These are phyloP conservation scores for Zosterops hypoxanthus DNA, from an alignment of 2,113 vertebrate species.

Conservation along the genomic window DNA sequence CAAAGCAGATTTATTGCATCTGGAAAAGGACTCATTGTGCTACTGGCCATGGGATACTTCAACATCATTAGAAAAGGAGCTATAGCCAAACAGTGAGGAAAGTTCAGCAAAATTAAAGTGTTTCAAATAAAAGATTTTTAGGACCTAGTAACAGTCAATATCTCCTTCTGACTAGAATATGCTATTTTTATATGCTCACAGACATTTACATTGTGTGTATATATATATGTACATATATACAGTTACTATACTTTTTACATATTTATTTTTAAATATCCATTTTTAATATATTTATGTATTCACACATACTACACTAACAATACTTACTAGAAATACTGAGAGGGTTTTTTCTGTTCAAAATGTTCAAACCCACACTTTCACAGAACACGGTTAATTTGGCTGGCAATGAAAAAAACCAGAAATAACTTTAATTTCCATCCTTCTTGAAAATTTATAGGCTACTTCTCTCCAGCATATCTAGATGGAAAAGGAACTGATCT, in stretches of 20 bases:
- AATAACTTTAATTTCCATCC: background rate
- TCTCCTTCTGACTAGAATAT: background rate
- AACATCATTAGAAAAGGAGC: background rate
- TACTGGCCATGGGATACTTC: background rate
- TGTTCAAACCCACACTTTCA: background rate
- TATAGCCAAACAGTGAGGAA: background rate
- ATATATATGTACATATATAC: background rate
- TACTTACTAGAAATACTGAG: background rate
- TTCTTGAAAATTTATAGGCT: background rate
- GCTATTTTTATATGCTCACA: background rate
- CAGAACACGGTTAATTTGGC: background rate
- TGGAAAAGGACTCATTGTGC: background rate
- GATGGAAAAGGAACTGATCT: background rate
- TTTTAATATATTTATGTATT: background rate
- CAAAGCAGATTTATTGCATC: background rate
- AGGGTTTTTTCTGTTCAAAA: background rate
- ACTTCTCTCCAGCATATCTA: background rate
- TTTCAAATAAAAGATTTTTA: background rate
- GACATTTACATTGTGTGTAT: background rate
- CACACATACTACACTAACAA: background rate
- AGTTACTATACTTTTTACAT: background rate
- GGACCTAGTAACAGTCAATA: background rate
- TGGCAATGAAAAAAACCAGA: background rate
- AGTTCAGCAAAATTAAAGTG: background rate
- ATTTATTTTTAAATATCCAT: background rate